phyloP scores from a whole-genome alignment of 2,797 vertebrate genomes.

The Anguilla marmorata region DNA sequence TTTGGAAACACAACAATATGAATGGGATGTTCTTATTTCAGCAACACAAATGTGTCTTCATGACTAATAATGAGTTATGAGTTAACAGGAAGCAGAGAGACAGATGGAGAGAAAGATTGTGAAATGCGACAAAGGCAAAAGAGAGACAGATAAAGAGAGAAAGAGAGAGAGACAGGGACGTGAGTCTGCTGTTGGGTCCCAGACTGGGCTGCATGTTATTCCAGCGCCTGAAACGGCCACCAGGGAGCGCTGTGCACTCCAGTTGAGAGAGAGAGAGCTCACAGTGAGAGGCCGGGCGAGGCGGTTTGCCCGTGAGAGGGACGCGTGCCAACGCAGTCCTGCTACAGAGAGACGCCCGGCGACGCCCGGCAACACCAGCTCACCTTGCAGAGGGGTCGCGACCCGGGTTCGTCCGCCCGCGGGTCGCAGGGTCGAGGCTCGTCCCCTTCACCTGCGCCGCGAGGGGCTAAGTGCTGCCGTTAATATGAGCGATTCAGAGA shows the following conservation, averaged over 20 bases:
- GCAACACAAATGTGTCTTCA: neutral
- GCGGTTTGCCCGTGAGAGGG: neutral
- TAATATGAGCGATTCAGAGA: neutral
- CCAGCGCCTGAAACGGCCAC: neutral
- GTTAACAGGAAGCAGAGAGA: neutral
- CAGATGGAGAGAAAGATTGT: neutral
- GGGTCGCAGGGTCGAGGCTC: neutral
- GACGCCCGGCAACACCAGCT: neutral
- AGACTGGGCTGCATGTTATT: neutral
- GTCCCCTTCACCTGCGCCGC: neutral
- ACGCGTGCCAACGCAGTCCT: no score
- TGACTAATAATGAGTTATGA: neutral
- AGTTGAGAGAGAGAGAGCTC: neutral
- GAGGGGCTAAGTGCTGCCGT: neutral
- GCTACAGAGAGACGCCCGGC: neutral
- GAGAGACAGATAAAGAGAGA: neutral
- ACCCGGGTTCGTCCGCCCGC: neutral
- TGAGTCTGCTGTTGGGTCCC: no score
- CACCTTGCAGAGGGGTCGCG: neutral
- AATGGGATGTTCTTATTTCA: neutral
- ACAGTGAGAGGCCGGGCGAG: neutral
- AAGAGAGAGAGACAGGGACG: neutral
- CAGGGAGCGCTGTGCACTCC: neutral
- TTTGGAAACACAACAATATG: neutral
- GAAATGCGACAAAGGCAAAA: neutral